Evolutionary conservation across 1,140 invertebrate species (phyloP).

Genomic region (Trinorchestia longiramus): DNA sequence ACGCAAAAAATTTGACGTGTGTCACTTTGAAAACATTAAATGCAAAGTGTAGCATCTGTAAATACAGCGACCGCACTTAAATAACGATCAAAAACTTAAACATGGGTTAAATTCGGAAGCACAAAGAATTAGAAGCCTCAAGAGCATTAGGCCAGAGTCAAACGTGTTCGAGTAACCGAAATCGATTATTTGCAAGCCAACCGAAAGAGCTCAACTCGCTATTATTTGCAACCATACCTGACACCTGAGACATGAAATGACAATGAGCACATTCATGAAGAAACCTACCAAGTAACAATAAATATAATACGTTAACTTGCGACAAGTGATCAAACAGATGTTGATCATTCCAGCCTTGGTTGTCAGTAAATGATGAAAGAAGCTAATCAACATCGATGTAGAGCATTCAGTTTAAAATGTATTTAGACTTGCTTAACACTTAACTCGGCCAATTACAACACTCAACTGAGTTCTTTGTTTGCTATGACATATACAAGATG

Average conservation of each 20-base stretch:
- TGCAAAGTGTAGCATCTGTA: neutral
- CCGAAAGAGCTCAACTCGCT: neutral
- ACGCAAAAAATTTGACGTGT: neutral
- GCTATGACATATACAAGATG: neutral
- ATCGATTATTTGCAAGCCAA: neutral
- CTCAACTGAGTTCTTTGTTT: slow-evolving; percentile 4
- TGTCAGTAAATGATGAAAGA: neutral
- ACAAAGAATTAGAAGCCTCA: neutral
- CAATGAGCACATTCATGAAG: slow-evolving; percentile 7
- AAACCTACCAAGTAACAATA: neutral
- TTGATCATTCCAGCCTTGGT: neutral
- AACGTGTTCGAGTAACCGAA: neutral
- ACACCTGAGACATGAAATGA: neutral
- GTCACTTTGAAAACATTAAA: neutral
- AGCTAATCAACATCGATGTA: neutral
- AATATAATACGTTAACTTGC: neutral
- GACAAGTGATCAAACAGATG: neutral
- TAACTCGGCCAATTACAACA: slow-evolving; percentile 24
- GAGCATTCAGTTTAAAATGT: neutral
- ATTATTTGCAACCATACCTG: neutral
- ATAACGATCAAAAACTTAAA: neutral
- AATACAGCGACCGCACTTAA: neutral
- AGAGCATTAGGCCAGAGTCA: neutral
- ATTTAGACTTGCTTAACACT: neutral
- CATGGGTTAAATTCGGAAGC: neutral